These are phyloP conservation scores for Argynnis bischoffii DNA, from an alignment of 2,888 invertebrate genomes.

Conservation along the genomic window DNA sequence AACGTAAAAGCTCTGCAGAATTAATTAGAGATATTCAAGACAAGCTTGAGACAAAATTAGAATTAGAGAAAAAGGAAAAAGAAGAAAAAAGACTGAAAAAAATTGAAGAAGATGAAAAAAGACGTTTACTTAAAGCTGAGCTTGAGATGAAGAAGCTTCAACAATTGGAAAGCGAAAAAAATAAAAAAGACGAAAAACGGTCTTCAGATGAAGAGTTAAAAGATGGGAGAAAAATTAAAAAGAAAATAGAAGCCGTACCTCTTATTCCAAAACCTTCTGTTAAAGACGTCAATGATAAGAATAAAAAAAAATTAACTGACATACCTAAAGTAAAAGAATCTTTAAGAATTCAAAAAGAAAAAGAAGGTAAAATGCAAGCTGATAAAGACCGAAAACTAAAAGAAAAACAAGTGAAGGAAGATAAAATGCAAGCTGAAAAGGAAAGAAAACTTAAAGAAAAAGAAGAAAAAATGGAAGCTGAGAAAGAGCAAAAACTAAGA, in stretches of 20 bases:
- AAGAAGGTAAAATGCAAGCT: conserved; percentile 29
- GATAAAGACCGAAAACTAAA: conserved; percentile 19
- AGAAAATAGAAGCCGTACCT: no score
- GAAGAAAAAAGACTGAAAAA: conserved; percentile 26
- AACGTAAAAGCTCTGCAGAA: conserved; percentile 53
- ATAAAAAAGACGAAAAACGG: neutral
- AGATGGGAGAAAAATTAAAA: no score
- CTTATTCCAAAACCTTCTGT: no score
- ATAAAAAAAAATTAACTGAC: no score
- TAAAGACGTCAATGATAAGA: no score
- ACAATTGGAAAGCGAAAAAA: conserved; percentile 3
- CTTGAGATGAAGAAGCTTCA: conserved; percentile 22
- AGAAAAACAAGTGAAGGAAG: conserved; percentile 30
- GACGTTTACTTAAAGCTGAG: conserved; percentile 15
- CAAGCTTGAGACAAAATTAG: conserved; percentile 45
- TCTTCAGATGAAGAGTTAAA: neutral
- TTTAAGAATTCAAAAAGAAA: conserved; percentile 1
- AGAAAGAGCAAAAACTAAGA: conserved; percentile 29
- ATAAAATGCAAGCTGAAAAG: conserved; percentile 18
- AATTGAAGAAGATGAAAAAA: conserved; percentile 7
- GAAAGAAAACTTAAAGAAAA: conserved; percentile 27
- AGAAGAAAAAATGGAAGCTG: conserved; percentile 20
- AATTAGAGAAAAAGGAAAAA: conserved; percentile 39
- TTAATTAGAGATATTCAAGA: conserved; percentile 56
- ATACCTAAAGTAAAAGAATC: no score